A percentile compares a stretch with the other conserved stretches of the same genome.
phyloP scores from a whole-genome alignment of 53 echinoderm and acorn worm genomes.

The Paracentrotus lividus region DNA sequence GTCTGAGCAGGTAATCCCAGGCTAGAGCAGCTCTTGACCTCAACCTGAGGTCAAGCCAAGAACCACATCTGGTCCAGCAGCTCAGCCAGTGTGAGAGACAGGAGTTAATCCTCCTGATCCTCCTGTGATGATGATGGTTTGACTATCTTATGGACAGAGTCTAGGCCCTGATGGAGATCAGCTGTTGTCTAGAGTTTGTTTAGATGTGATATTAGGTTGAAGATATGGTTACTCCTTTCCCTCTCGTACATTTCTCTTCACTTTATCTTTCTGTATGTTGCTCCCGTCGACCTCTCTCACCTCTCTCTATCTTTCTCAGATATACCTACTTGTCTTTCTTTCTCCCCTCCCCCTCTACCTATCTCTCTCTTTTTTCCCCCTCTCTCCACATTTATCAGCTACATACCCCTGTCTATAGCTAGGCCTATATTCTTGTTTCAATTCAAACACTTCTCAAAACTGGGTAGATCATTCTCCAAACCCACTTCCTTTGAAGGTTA shows the following conservation, averaged over 20 bases:
- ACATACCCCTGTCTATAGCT: not conserved
- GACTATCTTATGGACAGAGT: not conserved
- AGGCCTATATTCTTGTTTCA: too few relatives aligned
- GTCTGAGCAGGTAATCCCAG: conserved; percentile 25
- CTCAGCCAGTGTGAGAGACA: conserved; percentile 3
- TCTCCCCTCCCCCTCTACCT: not conserved
- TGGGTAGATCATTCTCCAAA: not conserved
- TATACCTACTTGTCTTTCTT: not conserved
- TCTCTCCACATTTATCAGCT: not conserved
- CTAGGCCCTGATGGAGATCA: not conserved
- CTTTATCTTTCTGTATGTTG: not conserved
- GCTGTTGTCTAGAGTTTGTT: not conserved
- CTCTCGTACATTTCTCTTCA: too few relatives aligned
- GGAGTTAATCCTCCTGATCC: conserved; percentile 10
- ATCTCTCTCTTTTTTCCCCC: not conserved
- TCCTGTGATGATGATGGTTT: conserved; percentile 8
- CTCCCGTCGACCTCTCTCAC: not conserved
- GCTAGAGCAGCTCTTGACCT: conserved; percentile 1
- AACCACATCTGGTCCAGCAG: not conserved
- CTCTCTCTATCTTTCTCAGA: not conserved
- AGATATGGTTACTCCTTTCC: not conserved
- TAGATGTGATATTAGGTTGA: not conserved
- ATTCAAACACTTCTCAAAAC: not conserved
- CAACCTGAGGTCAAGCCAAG: conserved; percentile 3
- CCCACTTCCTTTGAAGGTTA: not conserved